Percentiles rank a stretch among this genome's conserved stretches.
Conservation (phyloP, 1,140 invertebrate species). For the Brachionus manjavacas region DNA sequence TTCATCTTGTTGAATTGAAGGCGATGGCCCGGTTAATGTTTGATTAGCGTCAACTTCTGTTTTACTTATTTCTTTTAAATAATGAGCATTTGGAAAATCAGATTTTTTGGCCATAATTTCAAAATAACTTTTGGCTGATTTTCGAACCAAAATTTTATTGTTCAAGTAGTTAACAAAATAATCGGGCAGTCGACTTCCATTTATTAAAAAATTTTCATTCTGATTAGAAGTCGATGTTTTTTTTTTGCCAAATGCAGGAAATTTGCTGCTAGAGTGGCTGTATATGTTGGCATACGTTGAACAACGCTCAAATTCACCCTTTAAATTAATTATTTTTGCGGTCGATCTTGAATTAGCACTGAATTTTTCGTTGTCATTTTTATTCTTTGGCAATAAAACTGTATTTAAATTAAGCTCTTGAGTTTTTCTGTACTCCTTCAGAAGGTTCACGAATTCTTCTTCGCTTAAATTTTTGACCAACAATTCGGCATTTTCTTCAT, state of each 20-base stretch:
- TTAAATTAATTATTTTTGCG: slow-evolving; percentile 13
- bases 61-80: neutral
- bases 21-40: neutral
- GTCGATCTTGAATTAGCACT: neutral
- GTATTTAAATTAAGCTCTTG: neutral
- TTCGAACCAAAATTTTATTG: slow-evolving; percentile 4
- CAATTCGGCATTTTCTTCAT: neutral
- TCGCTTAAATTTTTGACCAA: slow-evolving; percentile 16
- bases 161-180: slow-evolving; percentile 35
- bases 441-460: slow-evolving; percentile 22
- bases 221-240: neutral
- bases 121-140: neutral
- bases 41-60: neutral
- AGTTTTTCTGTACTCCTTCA: slow-evolving; percentile 27
- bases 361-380: neutral
- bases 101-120: neutral
- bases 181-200: neutral
- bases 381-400: neutral
- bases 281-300: neutral
- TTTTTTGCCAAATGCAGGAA: neutral
- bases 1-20: neutral
- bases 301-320: neutral
- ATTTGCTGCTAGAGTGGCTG: neutral
- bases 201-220: neutral
- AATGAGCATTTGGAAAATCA: neutral